Conservation (phyloP, 2,113 vertebrate genomes). For the Lamprologus ornatipinnis region DNA sequence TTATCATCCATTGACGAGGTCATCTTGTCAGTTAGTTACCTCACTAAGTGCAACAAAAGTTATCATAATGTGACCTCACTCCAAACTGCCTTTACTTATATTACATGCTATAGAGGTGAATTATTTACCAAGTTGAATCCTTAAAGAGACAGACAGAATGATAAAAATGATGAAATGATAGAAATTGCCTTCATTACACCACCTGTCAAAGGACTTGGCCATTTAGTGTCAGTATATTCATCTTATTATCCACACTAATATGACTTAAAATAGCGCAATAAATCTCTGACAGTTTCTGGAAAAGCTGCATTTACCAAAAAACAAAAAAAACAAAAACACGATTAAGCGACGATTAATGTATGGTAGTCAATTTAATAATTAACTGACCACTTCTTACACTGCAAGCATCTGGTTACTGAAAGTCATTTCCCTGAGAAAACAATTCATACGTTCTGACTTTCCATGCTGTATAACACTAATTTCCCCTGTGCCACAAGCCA, state of each 20-base stretch:
- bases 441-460: neutral
- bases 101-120: neutral
- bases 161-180: neutral
- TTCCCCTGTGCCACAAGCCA: neutral
- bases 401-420: neutral
- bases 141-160: neutral
- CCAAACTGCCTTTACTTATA: neutral
- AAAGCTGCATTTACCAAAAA: neutral
- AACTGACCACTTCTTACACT: neutral
- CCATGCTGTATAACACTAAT: conserved; percentile 9
- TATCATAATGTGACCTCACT: neutral
- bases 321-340: neutral
- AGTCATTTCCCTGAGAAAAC: neutral
- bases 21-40: neutral
- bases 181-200: neutral
- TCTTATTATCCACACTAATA: neutral
- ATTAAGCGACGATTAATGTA: neutral
- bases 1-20: rapidly evolving
- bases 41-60: neutral
- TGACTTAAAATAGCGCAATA: neutral
- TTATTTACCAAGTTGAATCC: neutral
- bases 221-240: neutral
- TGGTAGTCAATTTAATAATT: neutral
- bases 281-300: neutral
- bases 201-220: neutral